Conservation (phyloP, 30 jellyfish, hydroid and myxozoan species). For the Aurelia aurita complex sp. Pacific region DNA sequence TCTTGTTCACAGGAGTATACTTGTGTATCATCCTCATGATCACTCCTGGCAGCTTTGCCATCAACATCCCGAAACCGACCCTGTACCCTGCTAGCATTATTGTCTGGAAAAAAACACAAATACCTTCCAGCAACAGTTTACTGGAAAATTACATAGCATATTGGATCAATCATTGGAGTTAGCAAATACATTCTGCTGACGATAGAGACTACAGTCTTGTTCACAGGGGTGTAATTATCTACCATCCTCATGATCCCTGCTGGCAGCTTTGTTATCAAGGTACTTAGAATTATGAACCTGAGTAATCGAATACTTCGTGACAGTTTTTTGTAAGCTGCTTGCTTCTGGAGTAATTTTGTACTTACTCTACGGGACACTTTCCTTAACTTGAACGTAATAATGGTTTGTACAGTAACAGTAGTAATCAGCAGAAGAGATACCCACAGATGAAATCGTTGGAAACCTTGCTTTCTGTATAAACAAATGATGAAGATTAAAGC, state of each 20-base stretch:
- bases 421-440: not conserved
- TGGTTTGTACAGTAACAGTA: not conserved
- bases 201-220: not conserved
- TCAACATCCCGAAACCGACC: not conserved
- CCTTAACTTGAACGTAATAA: not conserved
- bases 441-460: not conserved
- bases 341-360: not conserved
- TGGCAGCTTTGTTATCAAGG: constrained; percentile 1
- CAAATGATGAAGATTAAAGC: not conserved
- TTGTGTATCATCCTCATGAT: not conserved
- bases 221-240: not conserved
- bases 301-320: not conserved
- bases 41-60: constrained; percentile 1
- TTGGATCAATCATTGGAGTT: constrained; percentile 10
- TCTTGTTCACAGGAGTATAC: not conserved
- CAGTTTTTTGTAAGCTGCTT: not conserved
- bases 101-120: too few relatives aligned
- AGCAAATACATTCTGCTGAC: not conserved
- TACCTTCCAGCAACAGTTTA: too few relatives aligned
- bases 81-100: too few relatives aligned
- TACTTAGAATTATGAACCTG: not conserved
- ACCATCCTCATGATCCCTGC: not conserved
- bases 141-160: not conserved
- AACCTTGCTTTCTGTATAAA: not conserved
- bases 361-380: not conserved